phyloP scores from a whole-genome alignment of 2,888 invertebrate species.

The Drosophila macrospina region DNA sequence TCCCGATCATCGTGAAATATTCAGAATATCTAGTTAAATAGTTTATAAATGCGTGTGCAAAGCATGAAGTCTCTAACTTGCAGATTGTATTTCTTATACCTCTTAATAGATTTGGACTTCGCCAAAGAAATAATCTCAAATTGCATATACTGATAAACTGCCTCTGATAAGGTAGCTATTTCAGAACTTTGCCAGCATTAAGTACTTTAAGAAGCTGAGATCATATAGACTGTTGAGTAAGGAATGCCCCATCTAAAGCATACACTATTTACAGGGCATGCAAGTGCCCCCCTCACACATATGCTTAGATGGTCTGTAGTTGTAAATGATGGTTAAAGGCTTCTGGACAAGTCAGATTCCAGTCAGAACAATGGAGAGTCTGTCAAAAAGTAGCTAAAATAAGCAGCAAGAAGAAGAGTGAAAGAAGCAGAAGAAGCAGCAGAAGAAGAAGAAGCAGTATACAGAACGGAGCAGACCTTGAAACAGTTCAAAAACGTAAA shows the following conservation, averaged over 20 bases:
- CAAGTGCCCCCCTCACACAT: neutral
- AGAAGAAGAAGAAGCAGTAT: slow-evolving; percentile 23
- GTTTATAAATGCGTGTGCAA: neutral
- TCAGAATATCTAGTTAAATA: neutral
- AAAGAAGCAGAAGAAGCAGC: slow-evolving; percentile 12
- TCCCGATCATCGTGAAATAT: neutral
- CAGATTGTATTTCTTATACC: neutral
- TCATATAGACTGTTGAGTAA: neutral
- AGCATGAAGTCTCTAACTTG: neutral
- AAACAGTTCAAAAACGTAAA: slow-evolving; percentile 85
- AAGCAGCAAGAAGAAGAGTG: slow-evolving; percentile 5
- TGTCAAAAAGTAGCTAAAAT: slow-evolving; percentile 10
- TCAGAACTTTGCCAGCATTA: neutral
- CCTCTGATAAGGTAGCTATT: neutral
- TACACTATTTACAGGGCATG: neutral
- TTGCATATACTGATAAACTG: neutral
- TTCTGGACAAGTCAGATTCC: slow-evolving; percentile 8
- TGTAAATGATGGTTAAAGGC: slow-evolving; percentile 1
- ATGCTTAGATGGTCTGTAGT: neutral
- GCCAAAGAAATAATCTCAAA: neutral
- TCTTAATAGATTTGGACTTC: neutral
- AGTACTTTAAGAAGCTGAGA: neutral
- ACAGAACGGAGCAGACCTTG: slow-evolving; percentile 81
- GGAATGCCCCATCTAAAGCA: neutral
- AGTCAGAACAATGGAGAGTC: slow-evolving; percentile 24